Percentiles rank a stretch among this genome's conserved stretches.
These are phyloP conservation scores for Rhabdornis inornatus DNA, from an alignment of 2,113 vertebrate genomes.

Conservation along the genomic window DNA sequence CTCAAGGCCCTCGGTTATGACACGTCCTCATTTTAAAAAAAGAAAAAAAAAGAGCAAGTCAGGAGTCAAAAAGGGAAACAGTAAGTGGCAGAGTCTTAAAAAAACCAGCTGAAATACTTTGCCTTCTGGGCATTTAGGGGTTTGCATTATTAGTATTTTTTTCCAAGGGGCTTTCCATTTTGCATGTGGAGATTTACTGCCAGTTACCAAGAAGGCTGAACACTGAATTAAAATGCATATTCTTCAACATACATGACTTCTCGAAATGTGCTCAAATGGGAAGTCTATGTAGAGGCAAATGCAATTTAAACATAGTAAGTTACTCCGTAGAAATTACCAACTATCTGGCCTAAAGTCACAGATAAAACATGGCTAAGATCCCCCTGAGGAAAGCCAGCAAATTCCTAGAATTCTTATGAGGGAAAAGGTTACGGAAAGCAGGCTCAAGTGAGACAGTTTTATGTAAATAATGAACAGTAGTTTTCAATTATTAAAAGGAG, in stretches of 20 bases:
- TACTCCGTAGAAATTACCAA: slow-evolving; percentile 22
- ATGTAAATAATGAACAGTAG: slow-evolving; percentile 79
- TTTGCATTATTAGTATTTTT: background rate
- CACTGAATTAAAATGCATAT: background rate
- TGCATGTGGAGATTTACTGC: background rate
- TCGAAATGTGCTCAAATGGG: background rate
- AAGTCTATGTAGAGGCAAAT: slow-evolving; percentile 30
- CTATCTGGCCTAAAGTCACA: slow-evolving; percentile 65
- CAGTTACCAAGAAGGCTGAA: slow-evolving; percentile 12
- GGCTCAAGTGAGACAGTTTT: slow-evolving; percentile 69
- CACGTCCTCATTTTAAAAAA: slow-evolving; percentile 26
- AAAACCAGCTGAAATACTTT: slow-evolving; percentile 15
- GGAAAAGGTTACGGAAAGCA: slow-evolving; percentile 80
- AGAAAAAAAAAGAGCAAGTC: background rate
- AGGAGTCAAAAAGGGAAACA: background rate
- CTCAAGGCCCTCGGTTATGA: slow-evolving; percentile 25
- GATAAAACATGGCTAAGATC: slow-evolving; percentile 68
- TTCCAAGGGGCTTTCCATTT: slow-evolving; percentile 19
- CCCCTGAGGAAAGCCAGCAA: slow-evolving; percentile 72
- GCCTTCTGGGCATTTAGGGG: background rate
- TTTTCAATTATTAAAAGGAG: slow-evolving; percentile 75
- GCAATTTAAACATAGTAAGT: slow-evolving; percentile 46
- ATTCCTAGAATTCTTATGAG: slow-evolving; percentile 78
- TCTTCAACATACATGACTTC: slow-evolving; percentile 17
- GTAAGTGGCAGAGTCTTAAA: background rate